Conservation (phyloP, 2,797 vertebrate species). For the Muscicapa comitata region DNA sequence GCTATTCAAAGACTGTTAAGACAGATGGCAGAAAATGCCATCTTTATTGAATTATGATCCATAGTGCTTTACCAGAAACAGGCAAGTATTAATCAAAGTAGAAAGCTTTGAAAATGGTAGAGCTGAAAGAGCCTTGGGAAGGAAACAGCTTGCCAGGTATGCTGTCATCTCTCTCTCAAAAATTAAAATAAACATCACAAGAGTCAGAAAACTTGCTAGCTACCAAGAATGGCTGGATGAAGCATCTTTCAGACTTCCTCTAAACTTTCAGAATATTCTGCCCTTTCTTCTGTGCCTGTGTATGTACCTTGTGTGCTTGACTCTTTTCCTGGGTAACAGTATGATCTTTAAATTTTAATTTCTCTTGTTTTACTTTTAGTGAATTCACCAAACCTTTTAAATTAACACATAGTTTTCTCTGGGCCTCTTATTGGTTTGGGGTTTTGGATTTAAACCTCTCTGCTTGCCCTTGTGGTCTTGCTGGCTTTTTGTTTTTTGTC, state of each 20-base stretch:
- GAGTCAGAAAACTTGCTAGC: not conserved
- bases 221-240: not conserved
- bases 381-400: not conserved
- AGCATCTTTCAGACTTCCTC: not conserved
- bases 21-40: constrained; percentile 64
- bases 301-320: not conserved
- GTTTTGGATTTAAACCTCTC: not conserved
- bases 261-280: not conserved
- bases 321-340: not conserved
- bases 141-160: not conserved
- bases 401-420: not conserved
- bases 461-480: not conserved
- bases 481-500: not conserved
- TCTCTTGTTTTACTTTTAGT: not conserved
- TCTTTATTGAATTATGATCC: constrained; percentile 70
- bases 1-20: constrained; percentile 59
- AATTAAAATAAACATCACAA: not conserved
- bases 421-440: not conserved
- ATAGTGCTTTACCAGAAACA: constrained; percentile 61
- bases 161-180: not conserved
- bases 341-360: not conserved
- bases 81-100: constrained; percentile 69
- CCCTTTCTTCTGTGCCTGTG: not conserved
- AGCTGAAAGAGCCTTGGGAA: not conserved
- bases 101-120: constrained; percentile 36